A percentile compares a stretch with the other conserved stretches of the same genome.
Evolutionary conservation across 64 coral and sea anemone species (phyloP).

Genomic region (Hydrozoanthus tunicans): DNA sequence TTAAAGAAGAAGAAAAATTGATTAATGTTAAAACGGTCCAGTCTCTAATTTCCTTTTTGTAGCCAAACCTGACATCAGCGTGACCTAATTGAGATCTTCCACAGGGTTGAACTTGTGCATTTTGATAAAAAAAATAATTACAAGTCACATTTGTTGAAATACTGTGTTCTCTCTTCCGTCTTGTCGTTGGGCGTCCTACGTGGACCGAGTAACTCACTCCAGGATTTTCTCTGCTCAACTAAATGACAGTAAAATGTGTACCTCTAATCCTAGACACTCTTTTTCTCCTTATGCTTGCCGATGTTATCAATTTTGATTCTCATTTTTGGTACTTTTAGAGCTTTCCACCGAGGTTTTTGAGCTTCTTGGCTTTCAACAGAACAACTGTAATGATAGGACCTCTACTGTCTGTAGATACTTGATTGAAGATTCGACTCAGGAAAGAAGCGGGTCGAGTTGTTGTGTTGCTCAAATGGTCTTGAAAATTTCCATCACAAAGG

Average conservation of each 20-base stretch:
- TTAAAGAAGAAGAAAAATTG: no score
- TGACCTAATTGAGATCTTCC: background rate
- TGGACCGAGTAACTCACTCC: constrained; percentile 58
- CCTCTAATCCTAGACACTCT: constrained; percentile 33
- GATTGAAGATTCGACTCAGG: background rate
- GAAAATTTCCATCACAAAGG: no score
- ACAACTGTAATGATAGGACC: background rate
- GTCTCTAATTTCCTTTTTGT: no score
- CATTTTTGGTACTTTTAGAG: constrained; percentile 5
- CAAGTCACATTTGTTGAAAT: constrained; percentile 40
- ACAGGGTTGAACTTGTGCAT: background rate
- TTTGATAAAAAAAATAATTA: background rate
- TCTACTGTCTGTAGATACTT: background rate
- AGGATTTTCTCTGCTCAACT: constrained; percentile 19
- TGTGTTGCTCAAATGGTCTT: background rate
- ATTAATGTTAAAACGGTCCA: no score
- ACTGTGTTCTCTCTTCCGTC: constrained; percentile 27
- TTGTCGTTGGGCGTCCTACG: constrained; percentile 37
- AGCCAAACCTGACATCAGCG: no score
- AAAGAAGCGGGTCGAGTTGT: background rate
- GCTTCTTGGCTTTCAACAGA: background rate
- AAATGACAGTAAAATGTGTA: constrained; percentile 57
- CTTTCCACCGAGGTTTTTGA: background rate
- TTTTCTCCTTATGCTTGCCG: constrained; percentile 8
- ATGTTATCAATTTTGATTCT: constrained; percentile 35